phyloP scores from a whole-genome alignment of 64 coral and sea anemone genomes.

The Acropora yongei region DNA sequence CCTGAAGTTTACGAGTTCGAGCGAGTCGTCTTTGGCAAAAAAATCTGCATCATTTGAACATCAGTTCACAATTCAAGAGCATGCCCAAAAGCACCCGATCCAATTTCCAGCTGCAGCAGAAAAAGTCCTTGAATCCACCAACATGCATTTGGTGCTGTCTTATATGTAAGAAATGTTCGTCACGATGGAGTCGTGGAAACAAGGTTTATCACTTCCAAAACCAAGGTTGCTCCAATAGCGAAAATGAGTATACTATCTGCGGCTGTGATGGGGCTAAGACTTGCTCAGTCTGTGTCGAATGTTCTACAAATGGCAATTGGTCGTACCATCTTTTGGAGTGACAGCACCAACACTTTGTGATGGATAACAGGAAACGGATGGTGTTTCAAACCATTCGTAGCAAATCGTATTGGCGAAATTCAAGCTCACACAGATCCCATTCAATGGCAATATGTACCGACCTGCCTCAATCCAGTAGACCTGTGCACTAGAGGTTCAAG shows the following conservation, averaged over 20 bases:
- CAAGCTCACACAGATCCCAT: slow-evolving; percentile 28
- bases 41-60: slow-evolving; percentile 61
- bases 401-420: slow-evolving; percentile 54
- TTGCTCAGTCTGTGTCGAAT: slow-evolving; percentile 19
- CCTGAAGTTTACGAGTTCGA: slow-evolving; percentile 70
- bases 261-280: slow-evolving; percentile 66
- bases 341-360: slow-evolving; percentile 66
- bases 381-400: slow-evolving; percentile 55
- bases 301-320: slow-evolving; percentile 18
- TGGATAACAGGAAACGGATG: slow-evolving; percentile 48
- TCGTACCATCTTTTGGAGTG: background rate
- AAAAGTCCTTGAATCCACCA: slow-evolving; percentile 66
- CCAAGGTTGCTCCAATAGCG: slow-evolving; percentile 48
- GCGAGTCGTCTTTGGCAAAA: slow-evolving; percentile 61
- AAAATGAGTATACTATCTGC: slow-evolving; percentile 62
- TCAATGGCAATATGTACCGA: slow-evolving; percentile 50
- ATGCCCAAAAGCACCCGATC: slow-evolving; percentile 49
- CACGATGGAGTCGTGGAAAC: background rate
- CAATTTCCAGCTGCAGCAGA: slow-evolving; percentile 74
- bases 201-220: slow-evolving; percentile 50
- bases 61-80: slow-evolving; percentile 68
- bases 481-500: slow-evolving; percentile 53
- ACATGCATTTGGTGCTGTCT: slow-evolving; percentile 71
- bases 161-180: slow-evolving; percentile 25
- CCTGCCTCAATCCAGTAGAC: slow-evolving; percentile 58